A percentile compares a stretch with the other conserved stretches of the same genome.
Conservation (phyloP, 2,113 vertebrate genomes). For the Myotis yumanensis region DNA sequence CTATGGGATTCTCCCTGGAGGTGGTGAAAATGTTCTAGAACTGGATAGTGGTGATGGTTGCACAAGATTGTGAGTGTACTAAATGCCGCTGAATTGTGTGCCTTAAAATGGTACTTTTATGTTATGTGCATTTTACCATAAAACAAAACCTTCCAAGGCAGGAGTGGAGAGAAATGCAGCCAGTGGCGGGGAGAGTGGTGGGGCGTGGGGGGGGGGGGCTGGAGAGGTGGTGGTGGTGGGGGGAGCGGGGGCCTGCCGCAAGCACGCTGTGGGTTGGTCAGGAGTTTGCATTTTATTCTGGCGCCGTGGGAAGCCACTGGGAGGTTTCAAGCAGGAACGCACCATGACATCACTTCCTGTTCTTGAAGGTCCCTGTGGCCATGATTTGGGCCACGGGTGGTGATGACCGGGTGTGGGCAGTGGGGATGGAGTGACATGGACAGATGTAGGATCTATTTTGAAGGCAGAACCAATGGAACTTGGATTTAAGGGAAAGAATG, state of each 20-base stretch:
- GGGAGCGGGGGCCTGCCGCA: fast-evolving
- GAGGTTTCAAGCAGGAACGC: background rate
- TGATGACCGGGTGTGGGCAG: background rate
- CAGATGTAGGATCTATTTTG: background rate
- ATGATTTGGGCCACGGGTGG: background rate
- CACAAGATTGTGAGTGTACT: background rate
- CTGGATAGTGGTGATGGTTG: background rate
- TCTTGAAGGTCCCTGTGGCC: background rate
- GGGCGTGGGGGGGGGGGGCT: background rate
- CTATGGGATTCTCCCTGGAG: slow-evolving; percentile 27
- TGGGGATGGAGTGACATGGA: background rate
- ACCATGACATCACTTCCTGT: background rate
- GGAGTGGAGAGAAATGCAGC: background rate
- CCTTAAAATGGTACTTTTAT: background rate
- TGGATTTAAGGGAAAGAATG: background rate
- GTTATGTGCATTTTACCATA: background rate
- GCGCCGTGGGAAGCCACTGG: background rate
- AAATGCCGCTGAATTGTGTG: background rate
- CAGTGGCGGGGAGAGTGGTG: fast-evolving
- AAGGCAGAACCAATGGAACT: background rate
- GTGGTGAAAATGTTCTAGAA: slow-evolving; percentile 16
- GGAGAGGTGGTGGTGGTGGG: background rate
- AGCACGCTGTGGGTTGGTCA: background rate
- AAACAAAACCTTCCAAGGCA: background rate
- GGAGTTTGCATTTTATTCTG: background rate